phyloP scores from a whole-genome alignment of 2,888 invertebrate species.

The Watsonalla cultraria region DNA sequence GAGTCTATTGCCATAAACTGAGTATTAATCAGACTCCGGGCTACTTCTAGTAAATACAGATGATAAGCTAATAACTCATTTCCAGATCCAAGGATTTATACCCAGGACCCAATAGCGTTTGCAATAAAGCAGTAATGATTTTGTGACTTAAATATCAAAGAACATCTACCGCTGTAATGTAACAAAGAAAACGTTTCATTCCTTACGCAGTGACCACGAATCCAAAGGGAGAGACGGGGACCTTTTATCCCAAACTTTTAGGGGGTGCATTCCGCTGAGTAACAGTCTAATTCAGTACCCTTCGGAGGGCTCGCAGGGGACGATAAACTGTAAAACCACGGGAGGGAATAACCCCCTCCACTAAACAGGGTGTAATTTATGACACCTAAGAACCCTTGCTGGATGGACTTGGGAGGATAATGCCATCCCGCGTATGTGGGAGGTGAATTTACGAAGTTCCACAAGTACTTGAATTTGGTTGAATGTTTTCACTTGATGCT shows the following conservation, averaged over 20 bases:
- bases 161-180: neutral
- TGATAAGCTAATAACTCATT: no score
- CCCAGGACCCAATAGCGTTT: no score
- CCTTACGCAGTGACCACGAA: constrained; percentile 25
- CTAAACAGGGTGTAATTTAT: constrained; percentile 76
- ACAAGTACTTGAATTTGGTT: neutral
- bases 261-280: constrained; percentile 62
- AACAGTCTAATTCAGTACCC: constrained; percentile 63
- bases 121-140: no score
- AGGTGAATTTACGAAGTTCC: neutral
- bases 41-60: no score
- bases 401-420: constrained; percentile 37
- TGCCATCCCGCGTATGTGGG: constrained; percentile 6
- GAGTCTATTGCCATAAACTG: no score
- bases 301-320: constrained; percentile 41
- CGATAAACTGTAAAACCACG: constrained; percentile 75
- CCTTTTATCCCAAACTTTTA: constrained; percentile 34
- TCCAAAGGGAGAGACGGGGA: constrained; percentile 18
- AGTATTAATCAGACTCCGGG: no score
- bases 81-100: no score
- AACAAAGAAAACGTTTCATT: constrained; percentile 8
- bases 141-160: no score
- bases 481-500: no score
- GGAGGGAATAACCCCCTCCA: constrained; percentile 58
- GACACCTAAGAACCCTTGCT: constrained; percentile 62